These are phyloP conservation scores for Microtus richardsoni DNA, from an alignment of 2,113 vertebrate genomes.

Conservation along the genomic window DNA sequence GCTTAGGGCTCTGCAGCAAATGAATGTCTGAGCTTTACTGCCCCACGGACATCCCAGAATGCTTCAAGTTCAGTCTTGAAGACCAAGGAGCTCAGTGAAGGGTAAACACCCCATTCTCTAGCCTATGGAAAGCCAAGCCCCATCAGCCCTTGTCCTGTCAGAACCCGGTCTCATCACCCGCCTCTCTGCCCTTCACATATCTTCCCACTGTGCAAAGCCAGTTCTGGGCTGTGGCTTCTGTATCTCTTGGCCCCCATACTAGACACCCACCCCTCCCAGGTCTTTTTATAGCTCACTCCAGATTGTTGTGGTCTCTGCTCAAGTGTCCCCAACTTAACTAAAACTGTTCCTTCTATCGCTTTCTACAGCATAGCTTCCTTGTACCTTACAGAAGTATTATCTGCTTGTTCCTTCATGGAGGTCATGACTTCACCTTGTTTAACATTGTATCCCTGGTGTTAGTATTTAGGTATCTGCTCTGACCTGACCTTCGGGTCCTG, in stretches of 20 bases:
- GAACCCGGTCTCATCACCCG: neutral
- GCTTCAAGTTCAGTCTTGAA: neutral
- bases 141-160: neutral
- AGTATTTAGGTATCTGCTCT: too few species aligned
- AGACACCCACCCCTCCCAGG: neutral
- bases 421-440: neutral
- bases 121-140: neutral
- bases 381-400: neutral
- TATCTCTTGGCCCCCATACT: neutral
- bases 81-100: neutral
- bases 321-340: neutral
- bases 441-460: too few species aligned
- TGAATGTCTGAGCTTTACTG: neutral
- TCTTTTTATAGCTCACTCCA: neutral
- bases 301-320: neutral
- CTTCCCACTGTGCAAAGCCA: neutral
- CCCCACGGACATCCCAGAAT: neutral
- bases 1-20: neutral
- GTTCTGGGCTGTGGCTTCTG: neutral
- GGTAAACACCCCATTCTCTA: neutral
- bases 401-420: neutral
- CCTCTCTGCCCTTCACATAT: neutral
- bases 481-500: too few species aligned
- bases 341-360: neutral
- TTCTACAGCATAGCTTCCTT: neutral